Base-by-base conservation (phyloP, 1,140 invertebrate species). In the Oppia nitens region DNA sequence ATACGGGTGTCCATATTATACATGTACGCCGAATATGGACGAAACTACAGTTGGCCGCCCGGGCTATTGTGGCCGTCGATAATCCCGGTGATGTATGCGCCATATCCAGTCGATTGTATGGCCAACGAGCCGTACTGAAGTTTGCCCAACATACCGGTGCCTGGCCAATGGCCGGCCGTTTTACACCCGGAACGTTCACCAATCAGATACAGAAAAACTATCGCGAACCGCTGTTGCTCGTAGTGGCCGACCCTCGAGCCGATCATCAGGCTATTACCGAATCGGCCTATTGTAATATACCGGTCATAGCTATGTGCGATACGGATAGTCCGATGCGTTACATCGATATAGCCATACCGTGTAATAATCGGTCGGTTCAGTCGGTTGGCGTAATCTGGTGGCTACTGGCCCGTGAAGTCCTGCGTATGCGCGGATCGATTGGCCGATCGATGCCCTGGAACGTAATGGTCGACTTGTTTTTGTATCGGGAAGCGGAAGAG, bases 361-460 rank as follows among this genome's bases (percentile, higher is more conserved):
- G 94, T 78, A 99, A 99, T 75, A 99, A 91, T 73, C 98, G 98
- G 78, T 83, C 85, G 63, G 74, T 82, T n/a, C 85, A 97, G 68
- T 95, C 92, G n/a, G 91, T 98, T 74, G 96, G 96, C 76, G 76
- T 99, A 59, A 94, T 99, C 88, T 98, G 93, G 92, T 99, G 94
- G 94, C 73, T 99, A 63, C 75, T 99, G 65, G 87, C 95, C 26
- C 83, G 96, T 68, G 95, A 99, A 75, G 94, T 99, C 26, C 78
- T 98, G 0, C 82, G 93, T 64, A 79, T 99, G 32, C 81, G 93
- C 52, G 96, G 95, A 53, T 84, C 82, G 27, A 90, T 98, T 64
- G 80, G 85, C 24, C 82, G 93, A 60, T 87, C 93, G 66, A 82
- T 82, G 56, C 85, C 87, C 62, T 98, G 93, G 93, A 84, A 88